A percentile compares a stretch with the other conserved stretches of the same genome.
phyloP scores from a whole-genome alignment of 2,888 invertebrate genomes.

The Monoplex corrugatus region DNA sequence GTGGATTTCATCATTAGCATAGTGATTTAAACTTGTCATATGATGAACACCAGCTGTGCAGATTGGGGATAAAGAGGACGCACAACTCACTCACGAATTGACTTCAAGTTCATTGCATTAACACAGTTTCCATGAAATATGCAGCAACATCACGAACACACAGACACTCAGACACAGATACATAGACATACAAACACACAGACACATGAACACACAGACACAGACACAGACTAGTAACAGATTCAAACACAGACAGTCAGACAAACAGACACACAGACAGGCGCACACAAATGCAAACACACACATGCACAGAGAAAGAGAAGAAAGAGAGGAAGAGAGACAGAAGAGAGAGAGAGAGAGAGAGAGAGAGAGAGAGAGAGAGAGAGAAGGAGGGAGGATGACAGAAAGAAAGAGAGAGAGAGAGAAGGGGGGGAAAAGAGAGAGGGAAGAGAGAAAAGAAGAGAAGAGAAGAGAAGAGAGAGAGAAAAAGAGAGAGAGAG shows the following conservation, averaged over 20 bases:
- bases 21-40: too few relatives aligned
- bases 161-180: constrained; percentile 38
- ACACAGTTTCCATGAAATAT: too few relatives aligned
- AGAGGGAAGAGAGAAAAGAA: not conserved
- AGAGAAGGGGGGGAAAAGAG: not conserved
- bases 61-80: too few relatives aligned
- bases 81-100: too few relatives aligned
- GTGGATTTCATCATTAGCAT: too few relatives aligned
- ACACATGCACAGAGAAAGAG: too few relatives aligned
- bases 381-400: not conserved
- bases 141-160: too few relatives aligned
- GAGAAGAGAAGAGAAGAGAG: not conserved
- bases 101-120: too few relatives aligned
- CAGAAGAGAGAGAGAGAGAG: not conserved
- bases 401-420: not conserved
- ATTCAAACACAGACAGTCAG: constrained; percentile 30
- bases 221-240: not conserved
- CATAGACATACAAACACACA: constrained; percentile 31
- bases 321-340: constrained; percentile 26
- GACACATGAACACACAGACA: constrained; percentile 31
- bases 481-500: not conserved
- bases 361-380: not conserved
- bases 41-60: too few relatives aligned
- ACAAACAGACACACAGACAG: constrained; percentile 39
- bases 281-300: too few relatives aligned